Base-by-base conservation (phyloP, 1,140 invertebrate genomes). In the Hormaphis cornu region DNA sequence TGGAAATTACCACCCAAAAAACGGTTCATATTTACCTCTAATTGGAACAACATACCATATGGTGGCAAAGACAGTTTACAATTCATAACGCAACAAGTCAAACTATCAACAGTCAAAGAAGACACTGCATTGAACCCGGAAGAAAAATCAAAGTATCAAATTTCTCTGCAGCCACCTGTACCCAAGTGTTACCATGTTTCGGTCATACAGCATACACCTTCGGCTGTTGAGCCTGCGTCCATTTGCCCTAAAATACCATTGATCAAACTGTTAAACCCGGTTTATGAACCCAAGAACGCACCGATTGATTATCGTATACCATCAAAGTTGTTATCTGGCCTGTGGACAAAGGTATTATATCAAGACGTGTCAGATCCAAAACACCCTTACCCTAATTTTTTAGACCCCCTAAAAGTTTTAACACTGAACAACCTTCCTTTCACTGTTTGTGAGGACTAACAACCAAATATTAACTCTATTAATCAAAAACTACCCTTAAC, bases 291-390 rank as follows among this genome's bases (percentile, higher is more conserved):
- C 0, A 81, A 92, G 79, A 89, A 91, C 52, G 89, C 90, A 72
- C 90, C 90, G 0, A 91, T 93, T 58, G 89, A 93, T 75, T 93
- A 93, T 77, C 89, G 88, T 73, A 88, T 93, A 69, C 89, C n/a
- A n/a, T n/a, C 89, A n/a, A 91, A 89, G 77, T 84, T 71, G 83
- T 86, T 20, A 84, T 87, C 72, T 77, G 76, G n/a, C 72, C 77
- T n/a, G n/a, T 59, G 79, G 72, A 81, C 79, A 71, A 76, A 12
- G 77, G 78, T 33, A 78, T 78, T 70, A 79, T 78, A 33, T 79
- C 81, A 52, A 76, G 79, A 1, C 50, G n/a, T n/a, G n/a, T 73
- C 20, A 72, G 72, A 8, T 71, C 72, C 22, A 74, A 73, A 33
- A n/a, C n/a, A n/a, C n/a, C n/a, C n/a, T n/a, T n/a, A n/a, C n/a